Evolutionary conservation across 2,797 vertebrate species (phyloP).

Genomic region (Mormyrus proboscirostris): DNA sequence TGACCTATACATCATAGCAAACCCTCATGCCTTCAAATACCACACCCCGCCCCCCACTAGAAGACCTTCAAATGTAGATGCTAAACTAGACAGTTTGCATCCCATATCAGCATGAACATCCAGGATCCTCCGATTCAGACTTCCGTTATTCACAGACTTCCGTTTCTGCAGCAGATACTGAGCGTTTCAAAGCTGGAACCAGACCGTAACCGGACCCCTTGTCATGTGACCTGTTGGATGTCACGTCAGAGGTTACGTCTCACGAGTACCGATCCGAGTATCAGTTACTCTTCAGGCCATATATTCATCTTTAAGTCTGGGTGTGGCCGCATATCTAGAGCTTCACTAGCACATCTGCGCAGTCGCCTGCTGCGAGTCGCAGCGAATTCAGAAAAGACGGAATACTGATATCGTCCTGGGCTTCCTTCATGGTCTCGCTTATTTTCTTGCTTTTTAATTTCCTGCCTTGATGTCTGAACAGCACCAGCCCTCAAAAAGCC

Average conservation of each 20-base stretch:
- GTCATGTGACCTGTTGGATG: not conserved
- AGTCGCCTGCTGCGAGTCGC: slow-evolving; percentile 8
- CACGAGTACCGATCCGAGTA: not conserved
- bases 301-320: not conserved
- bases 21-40: not conserved
- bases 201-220: not conserved
- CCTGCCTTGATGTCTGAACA: not conserved
- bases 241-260: not conserved
- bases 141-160: not conserved
- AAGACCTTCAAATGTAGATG: not conserved
- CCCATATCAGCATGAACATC: not conserved
- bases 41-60: not conserved
- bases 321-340: not conserved
- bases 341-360: not conserved
- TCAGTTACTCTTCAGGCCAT: not conserved
- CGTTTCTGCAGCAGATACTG: not conserved
- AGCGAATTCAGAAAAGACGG: slow-evolving; percentile 12
- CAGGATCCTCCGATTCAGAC: not conserved
- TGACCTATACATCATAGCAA: not conserved
- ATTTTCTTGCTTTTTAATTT: slow-evolving; percentile 14
- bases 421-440: not conserved
- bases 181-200: not conserved
- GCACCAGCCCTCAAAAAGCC: not conserved
- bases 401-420: slow-evolving; percentile 24
- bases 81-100: not conserved